Base-by-base conservation (phyloP, 2,888 invertebrate species). In the Gastracanthus pulcherrimus region DNA sequence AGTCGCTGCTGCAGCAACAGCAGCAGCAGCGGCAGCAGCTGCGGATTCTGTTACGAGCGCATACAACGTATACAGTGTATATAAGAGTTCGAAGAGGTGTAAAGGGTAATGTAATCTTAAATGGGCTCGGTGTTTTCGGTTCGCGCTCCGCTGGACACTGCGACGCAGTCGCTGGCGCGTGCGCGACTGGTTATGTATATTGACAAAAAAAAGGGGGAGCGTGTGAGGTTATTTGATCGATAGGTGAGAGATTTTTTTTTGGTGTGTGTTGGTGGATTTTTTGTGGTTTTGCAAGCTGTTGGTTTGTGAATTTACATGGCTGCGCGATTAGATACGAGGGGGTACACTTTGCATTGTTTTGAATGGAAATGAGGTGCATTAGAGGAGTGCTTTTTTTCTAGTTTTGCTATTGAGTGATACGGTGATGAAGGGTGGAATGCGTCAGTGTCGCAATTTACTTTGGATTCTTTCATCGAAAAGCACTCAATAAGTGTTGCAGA, bases 41-140 rank as follows among this genome's bases (percentile, higher is more conserved):
- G n/a, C n/a, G 55, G 66, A 67, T 67, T 67, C 41, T 6, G 66
- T 67, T 70, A 51, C 51, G 29, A 7, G 66, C 23, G 26, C 2
- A 45, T n/a, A 7, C 23, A 23, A 6, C 29, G 16, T 1, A 19
- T 4, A 5, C 16, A 4, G 48, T 48, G n/a, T 4, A 16, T 4
- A 1, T 5, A 48, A n/a, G 48, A 0, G 48, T 6, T 1, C 13
- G 0, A 48, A 1, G 48, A n/a, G 13, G 48, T 48, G 26, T 19
- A 11, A 11, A 6, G 16, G 31, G 19, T 64, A 19, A 31, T 19
- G 64, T 36, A 31, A 64, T 34, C 19, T 64, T 64, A 19, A 31
- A 5, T 6, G 23, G 55, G 55, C 55, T 3, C n/a, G 5, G 11
- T 23, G 55, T 55, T 55, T 55, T 55, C 9, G 26, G 48, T 48